phyloP scores from a whole-genome alignment of 2,888 invertebrate species.

The Caenorhabditis sp. region DNA sequence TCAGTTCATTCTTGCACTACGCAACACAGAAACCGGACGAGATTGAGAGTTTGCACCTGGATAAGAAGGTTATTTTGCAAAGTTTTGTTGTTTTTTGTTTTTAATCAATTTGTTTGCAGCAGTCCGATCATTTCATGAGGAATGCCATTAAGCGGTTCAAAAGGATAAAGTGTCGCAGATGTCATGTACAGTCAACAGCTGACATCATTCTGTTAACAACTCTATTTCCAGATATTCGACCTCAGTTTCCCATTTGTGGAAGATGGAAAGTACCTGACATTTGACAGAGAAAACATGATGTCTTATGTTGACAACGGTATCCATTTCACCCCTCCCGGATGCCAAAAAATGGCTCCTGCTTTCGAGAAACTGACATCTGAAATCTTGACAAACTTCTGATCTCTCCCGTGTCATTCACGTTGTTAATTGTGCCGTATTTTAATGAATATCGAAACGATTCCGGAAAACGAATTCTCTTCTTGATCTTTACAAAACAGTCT shows the following conservation, averaged over 20 bases:
- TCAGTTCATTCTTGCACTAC: constrained; percentile 31
- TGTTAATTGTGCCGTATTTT: no score
- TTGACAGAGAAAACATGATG: constrained; percentile 1
- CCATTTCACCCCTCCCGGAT: constrained; percentile 1
- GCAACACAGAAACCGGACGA: constrained; percentile 3
- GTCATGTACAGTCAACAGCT: constrained; percentile 1
- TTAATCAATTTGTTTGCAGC: neutral
- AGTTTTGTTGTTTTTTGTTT: no score
- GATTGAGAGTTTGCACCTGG: constrained; percentile 27
- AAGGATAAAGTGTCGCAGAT: constrained; percentile 21
- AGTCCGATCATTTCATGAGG: constrained; percentile 28
- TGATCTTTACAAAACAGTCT: no score
- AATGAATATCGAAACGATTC: no score
- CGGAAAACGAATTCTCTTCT: no score
- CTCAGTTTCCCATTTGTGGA: constrained; percentile 6
- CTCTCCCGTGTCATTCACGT: no score
- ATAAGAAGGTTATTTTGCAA: neutral
- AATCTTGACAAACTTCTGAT: no score
- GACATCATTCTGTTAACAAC: neutral
- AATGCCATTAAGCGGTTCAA: constrained; percentile 32
- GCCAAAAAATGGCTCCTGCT: no score
- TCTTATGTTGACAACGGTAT: constrained; percentile 10
- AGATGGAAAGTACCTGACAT: constrained; percentile 16
- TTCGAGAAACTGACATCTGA: no score
- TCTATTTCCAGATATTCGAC: neutral